Base-by-base conservation (phyloP, 2,888 invertebrate genomes). In the Volucella zonaria region DNA sequence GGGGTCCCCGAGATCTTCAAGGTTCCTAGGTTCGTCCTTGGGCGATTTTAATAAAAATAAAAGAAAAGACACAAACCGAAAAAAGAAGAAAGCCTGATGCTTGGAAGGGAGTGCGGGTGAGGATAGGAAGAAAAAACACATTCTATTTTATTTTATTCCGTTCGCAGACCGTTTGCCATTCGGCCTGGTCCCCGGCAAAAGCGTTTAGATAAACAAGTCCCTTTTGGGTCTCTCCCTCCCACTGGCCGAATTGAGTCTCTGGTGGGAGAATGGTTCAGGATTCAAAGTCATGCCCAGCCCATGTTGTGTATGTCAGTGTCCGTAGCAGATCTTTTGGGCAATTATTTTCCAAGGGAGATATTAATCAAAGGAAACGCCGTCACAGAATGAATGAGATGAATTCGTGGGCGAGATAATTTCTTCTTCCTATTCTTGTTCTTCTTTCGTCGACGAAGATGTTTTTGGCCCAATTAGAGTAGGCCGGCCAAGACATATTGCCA, bases 241-340 rank as follows among this genome's bases (percentile, higher is more conserved):
- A 68, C 58, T 47, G 77, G 23, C 12, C 47, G 51, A 59, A 31
- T 31, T 31, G 31, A 31, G 31, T 31, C 6, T 31, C 6, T 31
- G 31, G 31, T 31, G 31, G 31, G 31, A 31, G 31, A 31, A 31
- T 31, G 31, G 31, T 6, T 4, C 1, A 31, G 31, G 49, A 78
- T 79, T 83, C 74, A 75, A 83, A 83, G 82, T 79, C 82, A 79
- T 82, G 82, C 67, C 73, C 31, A 31, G 31, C 73, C 73, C 38
- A 45, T 77, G 58, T 59, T 31, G 77, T 61, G 71, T 79, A 66
- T 79, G 74, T 83, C 82, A 78, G 73, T 83, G 82, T 83, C 78
- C 78, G 66, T 79, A 74, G 82, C 82, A 83, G 82, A 79, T 75
- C 82, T 83, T 74, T 75, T 75, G 74, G 79, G 82, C 82, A 83